Evolutionary conservation across 2,797 vertebrate genomes (phyloP), one percentile per base, ranked within the genome.

Genomic region (Bovichtus diacanthus): DNA sequence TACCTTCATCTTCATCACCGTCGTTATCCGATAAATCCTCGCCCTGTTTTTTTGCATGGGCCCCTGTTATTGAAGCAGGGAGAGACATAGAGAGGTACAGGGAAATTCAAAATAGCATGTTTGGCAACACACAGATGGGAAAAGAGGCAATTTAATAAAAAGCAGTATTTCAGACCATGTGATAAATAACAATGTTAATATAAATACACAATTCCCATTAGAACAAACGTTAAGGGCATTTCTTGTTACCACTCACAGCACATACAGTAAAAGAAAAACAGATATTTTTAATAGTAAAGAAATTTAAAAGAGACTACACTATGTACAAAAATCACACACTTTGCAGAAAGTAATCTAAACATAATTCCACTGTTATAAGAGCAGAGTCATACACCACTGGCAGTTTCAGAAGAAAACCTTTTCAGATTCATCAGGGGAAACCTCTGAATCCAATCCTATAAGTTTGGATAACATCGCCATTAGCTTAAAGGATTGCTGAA

Each of bases 1-100:
- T 99, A 99, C 98, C 98, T 99, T 99, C 98, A 53, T 99, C 98
- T 99, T 99, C 98, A 95, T 99, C 98, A 96, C 98, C 98, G 96
- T 99, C 98, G 96, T 99, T 99, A 97, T 99, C 98, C 90, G 97
- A 97, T 94, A 99, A 97, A 97, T 99, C 98, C 96, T 99, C 98
- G 87, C 97, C 97, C 96, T 99, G 98, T 98, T 99, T 99, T 98
- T 99, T 99, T 96, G 97, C 96, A 94, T 97, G 97, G 95, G 96
- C 93, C 95, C 98, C 98, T 99, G 94, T 95, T 97, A 94, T 95
- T 95, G 95, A 96, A 97, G 96, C 93, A 96, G 92, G 95, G 93
- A 97, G 96, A 97, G 95, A 97, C 87, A 96, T 95, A 96, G 90
- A 94, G 90, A 96, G 94, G 94, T 76, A 95, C 91, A 96, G 81